Evolutionary conservation across 2,888 invertebrate species (phyloP), one percentile per base, ranked within the genome.

Genomic region (Acanthococcus lagerstroemiae): DNA sequence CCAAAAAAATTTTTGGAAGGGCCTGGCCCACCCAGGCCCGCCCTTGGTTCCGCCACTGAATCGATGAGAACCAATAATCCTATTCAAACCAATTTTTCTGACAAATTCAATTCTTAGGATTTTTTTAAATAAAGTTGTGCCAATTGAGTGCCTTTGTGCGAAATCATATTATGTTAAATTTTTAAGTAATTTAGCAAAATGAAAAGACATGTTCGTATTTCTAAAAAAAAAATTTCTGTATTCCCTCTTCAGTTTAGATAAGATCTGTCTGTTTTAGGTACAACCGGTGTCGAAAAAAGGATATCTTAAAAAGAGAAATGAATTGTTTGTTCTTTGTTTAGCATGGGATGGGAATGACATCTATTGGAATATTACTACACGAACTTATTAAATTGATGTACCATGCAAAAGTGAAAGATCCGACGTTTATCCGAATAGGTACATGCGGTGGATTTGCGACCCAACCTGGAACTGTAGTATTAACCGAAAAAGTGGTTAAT

Each of bases 271-370:
- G 12, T 37, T 37, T 37, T 2, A 37, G n/a, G 2, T 15, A 37
- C 37, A 37, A 37, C n/a, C n/a, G 1, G 37, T 15, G 37, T 37
- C 12, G 37, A 2, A 3, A 37, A 37, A 1, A 15, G 12, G 12
- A 37, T 37, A 37, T 3, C 37, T 3, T 9, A 37, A 9, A 37
- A n/a, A 37, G n/a, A 37, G 37, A 15, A 52, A 76, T 80, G 37
- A 1, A 2, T 15, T 15, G 12, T 37, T 37, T 3, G n/a, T 37
- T 37, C 37, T 37, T 37, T n/a, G 76, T 80, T 1, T 79, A 94
- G 92, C 99, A 99, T 75, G 99, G 97, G 66, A 99, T 99, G 91
- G 99, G 97, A 4, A 88, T 92, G 65, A 94, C 96, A 5, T 97
- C 97, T 0, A 85, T 96, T 65, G 92, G 94, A 60, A 95, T 99